Base-by-base conservation (phyloP, 2,797 vertebrate genomes). In the Mareca strepera region DNA sequence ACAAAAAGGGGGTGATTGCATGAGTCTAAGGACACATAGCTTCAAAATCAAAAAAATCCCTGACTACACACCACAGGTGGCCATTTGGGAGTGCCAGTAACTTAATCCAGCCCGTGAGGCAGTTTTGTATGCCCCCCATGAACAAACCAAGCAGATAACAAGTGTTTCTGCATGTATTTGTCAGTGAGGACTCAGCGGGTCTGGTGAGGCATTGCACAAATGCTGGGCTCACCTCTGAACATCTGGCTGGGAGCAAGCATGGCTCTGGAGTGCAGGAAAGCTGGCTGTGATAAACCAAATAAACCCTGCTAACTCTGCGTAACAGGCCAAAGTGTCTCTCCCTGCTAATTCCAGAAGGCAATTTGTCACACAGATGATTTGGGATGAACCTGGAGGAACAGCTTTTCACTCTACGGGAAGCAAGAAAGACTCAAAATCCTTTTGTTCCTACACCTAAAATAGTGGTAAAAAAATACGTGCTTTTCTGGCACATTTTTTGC, bases 321-420 rank as follows among this genome's bases (percentile, higher is more conserved):
- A 90, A 53, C 73, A 78, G 48, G 23, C 10, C 48, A 68, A 2
- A 0, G 0, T 2, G 0, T 35, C 46, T 59, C 63, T 84, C 86
- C 69, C 75, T 33, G 59, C 55, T 84, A 43, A 63, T 60, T 90
- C 72, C 8, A 17, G 50, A 72, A 76, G 33, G 74, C 81, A 82
- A 66, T 91, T 69, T 87, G 72, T 91, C 88, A 84, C 74, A 78
- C 46, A 26, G 59, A 82, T 37, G 31, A 69, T 80, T 74, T 43
- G 76, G 82, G 94, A 89, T 80, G 86, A 95, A 91, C 91, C 80
- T 73, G 80, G 88, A 78, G 55, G 70, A 92, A 75, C 53, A 92
- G 73, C 60, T 87, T 86, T 91, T 53, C 50, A n/a, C 41, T 80
- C 84, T 2, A 1, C 73, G 79, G 76, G 87, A 86, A 94, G 80